Conservation (phyloP, 2,888 invertebrate genomes). For the Chrysolina americana region DNA sequence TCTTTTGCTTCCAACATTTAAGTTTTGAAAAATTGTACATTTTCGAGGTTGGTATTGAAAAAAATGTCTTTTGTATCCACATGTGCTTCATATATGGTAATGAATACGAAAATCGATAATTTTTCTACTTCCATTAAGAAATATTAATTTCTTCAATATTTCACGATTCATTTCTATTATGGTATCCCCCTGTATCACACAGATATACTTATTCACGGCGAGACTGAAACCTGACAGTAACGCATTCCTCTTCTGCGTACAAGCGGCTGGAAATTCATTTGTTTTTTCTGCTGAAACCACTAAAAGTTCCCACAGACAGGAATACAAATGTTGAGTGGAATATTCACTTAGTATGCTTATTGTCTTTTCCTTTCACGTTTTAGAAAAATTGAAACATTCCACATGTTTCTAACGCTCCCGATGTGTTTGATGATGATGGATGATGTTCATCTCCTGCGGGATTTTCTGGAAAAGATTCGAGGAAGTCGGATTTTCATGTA, state of each 20-base stretch:
- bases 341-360: slow-evolving; percentile 60
- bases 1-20: too few relatives aligned
- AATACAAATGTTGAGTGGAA: slow-evolving; percentile 63
- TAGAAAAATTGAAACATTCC: slow-evolving; percentile 58
- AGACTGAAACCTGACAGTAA: slow-evolving; percentile 56
- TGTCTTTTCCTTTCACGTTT: slow-evolving; percentile 53
- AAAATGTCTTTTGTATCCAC: too few relatives aligned
- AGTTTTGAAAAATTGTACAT: too few relatives aligned
- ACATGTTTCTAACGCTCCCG: slow-evolving; percentile 48
- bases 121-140: too few relatives aligned
- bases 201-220: slow-evolving; percentile 26
- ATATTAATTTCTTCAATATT: too few relatives aligned
- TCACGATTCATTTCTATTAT: neutral
- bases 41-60: too few relatives aligned
- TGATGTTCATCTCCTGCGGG: slow-evolving; percentile 26
- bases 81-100: too few relatives aligned
- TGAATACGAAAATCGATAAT: too few relatives aligned
- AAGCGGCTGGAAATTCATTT: slow-evolving; percentile 63
- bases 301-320: slow-evolving; percentile 61
- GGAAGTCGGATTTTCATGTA: neutral
- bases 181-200: neutral
- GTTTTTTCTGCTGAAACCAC: slow-evolving; percentile 59
- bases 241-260: slow-evolving; percentile 59
- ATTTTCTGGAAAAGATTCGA: slow-evolving; percentile 27
- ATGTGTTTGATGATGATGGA: slow-evolving; percentile 50